Percentiles rank a stretch among this genome's conserved stretches.
Conservation (phyloP, 1,140 invertebrate genomes). For the Callitettix versicolor region DNA sequence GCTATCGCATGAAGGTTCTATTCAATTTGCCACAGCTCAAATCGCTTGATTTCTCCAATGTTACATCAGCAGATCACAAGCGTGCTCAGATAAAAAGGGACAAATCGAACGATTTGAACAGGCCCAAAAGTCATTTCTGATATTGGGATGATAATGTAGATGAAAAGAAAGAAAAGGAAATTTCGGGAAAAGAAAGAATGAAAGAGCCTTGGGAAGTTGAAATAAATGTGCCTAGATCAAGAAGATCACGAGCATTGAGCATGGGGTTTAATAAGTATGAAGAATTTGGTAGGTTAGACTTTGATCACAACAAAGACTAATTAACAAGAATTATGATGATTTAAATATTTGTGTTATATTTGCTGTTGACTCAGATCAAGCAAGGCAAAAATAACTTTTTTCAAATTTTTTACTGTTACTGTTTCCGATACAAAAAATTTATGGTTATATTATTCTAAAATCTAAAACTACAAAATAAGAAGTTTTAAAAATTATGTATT, state of each 20-base stretch:
- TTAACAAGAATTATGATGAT: too few relatives aligned
- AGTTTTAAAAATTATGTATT: too few relatives aligned
- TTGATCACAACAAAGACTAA: not conserved
- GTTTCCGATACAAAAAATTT: too few relatives aligned
- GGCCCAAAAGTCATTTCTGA: not conserved
- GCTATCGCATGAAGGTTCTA: conserved; percentile 24
- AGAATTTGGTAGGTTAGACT: conserved; percentile 3
- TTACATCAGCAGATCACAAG: conserved; percentile 22
- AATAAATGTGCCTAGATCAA: not conserved
- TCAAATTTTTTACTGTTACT: too few relatives aligned
- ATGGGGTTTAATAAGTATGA: conserved; percentile 4
- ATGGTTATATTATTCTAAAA: too few relatives aligned
- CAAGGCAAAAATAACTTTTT: too few relatives aligned
- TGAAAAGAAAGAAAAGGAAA: not conserved
- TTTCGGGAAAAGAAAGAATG: not conserved
- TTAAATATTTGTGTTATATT: too few relatives aligned
- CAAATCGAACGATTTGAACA: not conserved
- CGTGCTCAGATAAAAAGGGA: not conserved
- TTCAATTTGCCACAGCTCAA: conserved; percentile 21
- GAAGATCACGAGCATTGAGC: not conserved
- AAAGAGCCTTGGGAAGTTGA: conserved; percentile 3
- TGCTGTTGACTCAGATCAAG: too few relatives aligned
- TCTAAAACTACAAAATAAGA: too few relatives aligned
- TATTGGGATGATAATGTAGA: not conserved
- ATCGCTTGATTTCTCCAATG: conserved; percentile 28